Conservation (phyloP, 2,797 vertebrate species). For the Cottoperca gobio region DNA sequence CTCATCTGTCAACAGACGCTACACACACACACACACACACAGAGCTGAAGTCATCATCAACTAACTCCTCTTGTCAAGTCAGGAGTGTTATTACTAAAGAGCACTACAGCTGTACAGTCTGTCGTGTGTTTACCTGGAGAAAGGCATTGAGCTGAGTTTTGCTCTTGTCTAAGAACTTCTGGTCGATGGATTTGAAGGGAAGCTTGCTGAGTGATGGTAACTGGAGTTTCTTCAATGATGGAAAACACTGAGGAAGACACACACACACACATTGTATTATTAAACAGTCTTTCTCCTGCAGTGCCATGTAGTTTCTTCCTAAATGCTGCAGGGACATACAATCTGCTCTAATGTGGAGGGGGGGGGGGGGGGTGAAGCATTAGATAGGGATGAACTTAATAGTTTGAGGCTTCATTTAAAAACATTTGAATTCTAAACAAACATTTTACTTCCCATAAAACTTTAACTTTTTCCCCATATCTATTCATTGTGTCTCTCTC, state of each 20-base stretch:
- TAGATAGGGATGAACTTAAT: too few relatives aligned
- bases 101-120: background rate
- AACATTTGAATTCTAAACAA: too few relatives aligned
- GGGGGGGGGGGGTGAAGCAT: too few relatives aligned
- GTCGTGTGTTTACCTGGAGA: slow-evolving; percentile 88
- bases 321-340: background rate
- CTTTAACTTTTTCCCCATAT: too few relatives aligned
- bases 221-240: slow-evolving; percentile 96
- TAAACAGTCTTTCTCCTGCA: background rate
- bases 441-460: too few relatives aligned
- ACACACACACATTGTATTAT: background rate
- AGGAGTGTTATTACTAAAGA: background rate
- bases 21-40: slow-evolving; percentile 19
- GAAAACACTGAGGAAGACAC: slow-evolving; percentile 89
- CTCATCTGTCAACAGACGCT: slow-evolving; percentile 92
- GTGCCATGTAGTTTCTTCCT: background rate
- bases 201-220: slow-evolving; percentile 97
- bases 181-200: slow-evolving; percentile 98
- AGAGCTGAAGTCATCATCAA: background rate
- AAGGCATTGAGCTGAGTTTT: slow-evolving; percentile 97
- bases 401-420: too few relatives aligned
- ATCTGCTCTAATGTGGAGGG: background rate
- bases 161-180: slow-evolving; percentile 98
- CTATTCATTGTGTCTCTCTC: too few relatives aligned
- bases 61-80: background rate